Conservation (phyloP, 2,888 invertebrate genomes). For the Cheiracanthium punctorium region DNA sequence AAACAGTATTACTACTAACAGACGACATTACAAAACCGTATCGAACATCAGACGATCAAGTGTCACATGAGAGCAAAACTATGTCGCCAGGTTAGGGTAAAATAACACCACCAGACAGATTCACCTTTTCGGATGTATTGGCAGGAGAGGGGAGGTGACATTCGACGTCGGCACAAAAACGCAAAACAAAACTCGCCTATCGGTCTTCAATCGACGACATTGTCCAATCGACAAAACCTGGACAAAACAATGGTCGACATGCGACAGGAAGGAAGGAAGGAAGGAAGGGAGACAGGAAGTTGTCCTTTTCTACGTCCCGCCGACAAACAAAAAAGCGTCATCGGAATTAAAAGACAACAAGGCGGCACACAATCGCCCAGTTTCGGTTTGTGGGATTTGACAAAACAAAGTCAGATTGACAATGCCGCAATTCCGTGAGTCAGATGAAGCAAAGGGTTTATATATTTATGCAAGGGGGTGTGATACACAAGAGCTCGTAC, state of each 20-base stretch:
- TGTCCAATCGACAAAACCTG: neutral
- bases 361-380: constrained; percentile 27
- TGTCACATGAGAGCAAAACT: neutral
- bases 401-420: constrained; percentile 9
- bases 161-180: neutral
- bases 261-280: constrained; percentile 42
- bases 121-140: neutral
- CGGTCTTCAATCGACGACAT: constrained; percentile 7
- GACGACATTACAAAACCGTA: neutral
- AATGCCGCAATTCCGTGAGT: constrained; percentile 18
- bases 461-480: neutral
- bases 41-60: neutral
- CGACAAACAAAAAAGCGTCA: constrained; percentile 38
- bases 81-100: neutral
- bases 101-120: neutral
- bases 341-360: constrained; percentile 28
- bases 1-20: neutral
- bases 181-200: neutral
- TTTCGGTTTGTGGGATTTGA: constrained; percentile 48
- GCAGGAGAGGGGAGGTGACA: neutral
- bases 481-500: neutral
- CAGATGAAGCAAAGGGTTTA: constrained; percentile 14
- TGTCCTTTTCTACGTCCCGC: constrained; percentile 25
- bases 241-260: constrained; percentile 23
- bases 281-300: constrained; percentile 31